phyloP scores from a whole-genome alignment of 2,888 invertebrate species.

The Chorisops tibialis region DNA sequence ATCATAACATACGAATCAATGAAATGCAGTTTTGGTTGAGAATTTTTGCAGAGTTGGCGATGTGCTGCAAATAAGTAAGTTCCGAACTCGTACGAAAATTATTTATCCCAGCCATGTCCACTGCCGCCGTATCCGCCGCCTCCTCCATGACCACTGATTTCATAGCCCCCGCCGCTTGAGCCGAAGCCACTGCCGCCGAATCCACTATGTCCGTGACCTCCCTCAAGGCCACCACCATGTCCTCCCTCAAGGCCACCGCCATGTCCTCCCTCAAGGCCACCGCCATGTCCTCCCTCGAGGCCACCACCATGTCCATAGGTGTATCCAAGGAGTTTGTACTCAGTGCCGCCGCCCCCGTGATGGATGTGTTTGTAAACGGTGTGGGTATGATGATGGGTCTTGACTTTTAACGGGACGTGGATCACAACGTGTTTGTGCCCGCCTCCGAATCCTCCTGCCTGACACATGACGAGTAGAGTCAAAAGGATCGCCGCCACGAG shows the following conservation, averaged over 20 bases:
- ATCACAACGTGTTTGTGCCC: conserved; percentile 70
- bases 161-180: background rate
- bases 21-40: conserved; percentile 12
- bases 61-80: background rate
- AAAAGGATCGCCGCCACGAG: conserved; percentile 48
- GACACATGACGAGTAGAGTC: conserved; percentile 52
- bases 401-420: conserved; percentile 74
- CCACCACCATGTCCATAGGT: conserved; percentile 45
- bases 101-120: conserved; percentile 8
- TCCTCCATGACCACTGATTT: conserved; percentile 45
- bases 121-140: conserved; percentile 35
- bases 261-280: conserved; percentile 52
- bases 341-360: conserved; percentile 57
- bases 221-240: conserved; percentile 47
- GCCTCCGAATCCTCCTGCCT: conserved; percentile 49
- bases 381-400: conserved; percentile 74
- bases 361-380: conserved; percentile 73
- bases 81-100: background rate
- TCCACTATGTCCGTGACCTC: conserved; percentile 48
- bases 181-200: background rate
- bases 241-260: conserved; percentile 42
- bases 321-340: conserved; percentile 47
- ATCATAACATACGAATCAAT: background rate
- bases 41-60: background rate
- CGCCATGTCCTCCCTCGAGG: conserved; percentile 64